Conservation (phyloP, 2,113 vertebrate species). For the Carassius gibelio region DNA sequence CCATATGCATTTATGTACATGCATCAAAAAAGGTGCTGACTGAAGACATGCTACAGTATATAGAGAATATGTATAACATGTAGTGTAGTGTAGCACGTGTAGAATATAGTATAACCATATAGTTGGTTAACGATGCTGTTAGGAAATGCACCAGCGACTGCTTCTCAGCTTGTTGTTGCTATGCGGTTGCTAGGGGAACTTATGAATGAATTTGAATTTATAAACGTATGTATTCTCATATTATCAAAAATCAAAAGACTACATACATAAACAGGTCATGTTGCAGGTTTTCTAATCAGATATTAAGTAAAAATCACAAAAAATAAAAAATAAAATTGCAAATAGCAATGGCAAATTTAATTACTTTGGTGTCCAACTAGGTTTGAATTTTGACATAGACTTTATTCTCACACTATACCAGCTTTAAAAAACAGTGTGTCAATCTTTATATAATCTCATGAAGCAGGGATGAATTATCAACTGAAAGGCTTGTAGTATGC, state of each 20-base stretch:
- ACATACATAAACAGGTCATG: background rate
- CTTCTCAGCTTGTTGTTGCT: too few relatives aligned
- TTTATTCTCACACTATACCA: background rate
- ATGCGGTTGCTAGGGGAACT: too few relatives aligned
- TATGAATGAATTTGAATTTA: too few relatives aligned
- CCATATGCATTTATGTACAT: too few relatives aligned
- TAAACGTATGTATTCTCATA: background rate
- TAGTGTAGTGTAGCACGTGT: too few relatives aligned
- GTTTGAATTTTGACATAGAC: background rate
- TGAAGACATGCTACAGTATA: too few relatives aligned
- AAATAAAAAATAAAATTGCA: background rate
- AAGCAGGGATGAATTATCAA: background rate
- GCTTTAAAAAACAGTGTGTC: background rate
- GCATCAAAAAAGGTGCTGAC: too few relatives aligned
- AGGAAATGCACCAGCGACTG: too few relatives aligned
- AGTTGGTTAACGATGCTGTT: too few relatives aligned
- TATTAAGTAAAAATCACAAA: background rate
- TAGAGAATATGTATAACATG: too few relatives aligned
- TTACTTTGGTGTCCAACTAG: background rate
- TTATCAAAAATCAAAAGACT: background rate
- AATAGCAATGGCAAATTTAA: background rate
- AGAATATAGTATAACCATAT: too few relatives aligned
- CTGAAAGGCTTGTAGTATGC: background rate
- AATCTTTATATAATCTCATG: background rate
- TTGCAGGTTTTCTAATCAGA: too few relatives aligned